Conservation (phyloP, 2,888 invertebrate species). For the Elysia crispata region DNA sequence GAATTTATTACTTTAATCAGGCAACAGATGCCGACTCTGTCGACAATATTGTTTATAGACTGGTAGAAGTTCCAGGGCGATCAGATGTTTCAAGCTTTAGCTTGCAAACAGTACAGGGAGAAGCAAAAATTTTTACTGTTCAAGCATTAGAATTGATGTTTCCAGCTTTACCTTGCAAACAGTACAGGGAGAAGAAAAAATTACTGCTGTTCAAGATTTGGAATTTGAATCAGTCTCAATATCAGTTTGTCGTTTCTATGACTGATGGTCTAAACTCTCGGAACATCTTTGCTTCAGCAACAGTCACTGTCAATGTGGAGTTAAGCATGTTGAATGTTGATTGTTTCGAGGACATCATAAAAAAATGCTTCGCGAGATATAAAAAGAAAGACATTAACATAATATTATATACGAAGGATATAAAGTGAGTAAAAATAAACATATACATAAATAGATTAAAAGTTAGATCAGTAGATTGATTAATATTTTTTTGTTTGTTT, state of each 20-base stretch:
- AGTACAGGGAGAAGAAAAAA: not conserved
- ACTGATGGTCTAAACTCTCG: constrained; percentile 31
- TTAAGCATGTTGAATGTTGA: too few species aligned
- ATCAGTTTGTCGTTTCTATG: constrained; percentile 46
- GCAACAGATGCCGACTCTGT: constrained; percentile 47
- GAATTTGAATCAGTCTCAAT: constrained; percentile 43
- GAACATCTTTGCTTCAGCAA: not conserved
- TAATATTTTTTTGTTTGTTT: too few species aligned
- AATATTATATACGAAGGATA: too few species aligned
- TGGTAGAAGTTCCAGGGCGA: not conserved
- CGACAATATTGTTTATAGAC: not conserved
- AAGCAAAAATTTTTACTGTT: not conserved
- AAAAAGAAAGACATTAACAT: too few species aligned
- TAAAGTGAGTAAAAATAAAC: too few species aligned
- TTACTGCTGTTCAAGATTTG: constrained; percentile 1
- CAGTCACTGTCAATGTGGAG: constrained; percentile 44
- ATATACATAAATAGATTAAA: too few species aligned
- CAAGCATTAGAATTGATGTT: constrained; percentile 3
- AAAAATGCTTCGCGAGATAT: too few species aligned
- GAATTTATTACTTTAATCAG: constrained; percentile 38
- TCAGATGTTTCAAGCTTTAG: constrained; percentile 22
- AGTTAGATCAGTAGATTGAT: too few species aligned
- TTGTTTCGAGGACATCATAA: too few species aligned
- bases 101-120: not conserved
- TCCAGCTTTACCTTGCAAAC: constrained; percentile 15